These are phyloP conservation scores for Oncorhynchus nerka DNA, from an alignment of 2,113 vertebrate species.

Conservation along the genomic window DNA sequence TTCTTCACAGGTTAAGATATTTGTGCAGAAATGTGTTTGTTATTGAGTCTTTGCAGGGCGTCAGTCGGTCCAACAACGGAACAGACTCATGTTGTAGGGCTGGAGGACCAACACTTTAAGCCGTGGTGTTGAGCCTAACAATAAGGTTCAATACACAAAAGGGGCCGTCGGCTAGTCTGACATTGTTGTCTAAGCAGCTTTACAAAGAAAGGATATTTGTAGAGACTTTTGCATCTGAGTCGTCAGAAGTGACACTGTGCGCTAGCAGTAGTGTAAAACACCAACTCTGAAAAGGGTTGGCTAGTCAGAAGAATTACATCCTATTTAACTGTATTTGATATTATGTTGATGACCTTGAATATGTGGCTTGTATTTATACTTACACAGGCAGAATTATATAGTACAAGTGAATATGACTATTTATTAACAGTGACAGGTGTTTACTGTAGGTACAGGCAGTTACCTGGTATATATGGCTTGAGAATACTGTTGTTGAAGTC, in stretches of 20 bases:
- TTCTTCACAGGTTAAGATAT: neutral
- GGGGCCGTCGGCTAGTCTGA: constrained; percentile 34
- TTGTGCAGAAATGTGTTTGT: constrained; percentile 18
- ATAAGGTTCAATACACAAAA: constrained; percentile 46
- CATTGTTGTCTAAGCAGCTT: constrained; percentile 40
- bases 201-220: constrained; percentile 39
- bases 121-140: constrained; percentile 47
- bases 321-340: neutral
- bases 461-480: neutral
- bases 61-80: constrained; percentile 39
- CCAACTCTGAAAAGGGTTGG: constrained; percentile 14
- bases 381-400: neutral
- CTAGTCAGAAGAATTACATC: neutral
- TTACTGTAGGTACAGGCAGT: neutral
- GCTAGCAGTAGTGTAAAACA: constrained; percentile 1
- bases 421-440: neutral
- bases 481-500: neutral
- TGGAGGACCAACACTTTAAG: constrained; percentile 46
- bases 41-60: constrained; percentile 40
- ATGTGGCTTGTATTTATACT: neutral
- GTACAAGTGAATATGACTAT: neutral
- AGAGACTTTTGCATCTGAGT: constrained; percentile 36
- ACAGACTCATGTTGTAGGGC: constrained; percentile 38
- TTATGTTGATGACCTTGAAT: neutral
- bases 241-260: constrained; percentile 27